Conservation (phyloP, 1,140 invertebrate species). For the Sesamia nonagrioides region DNA sequence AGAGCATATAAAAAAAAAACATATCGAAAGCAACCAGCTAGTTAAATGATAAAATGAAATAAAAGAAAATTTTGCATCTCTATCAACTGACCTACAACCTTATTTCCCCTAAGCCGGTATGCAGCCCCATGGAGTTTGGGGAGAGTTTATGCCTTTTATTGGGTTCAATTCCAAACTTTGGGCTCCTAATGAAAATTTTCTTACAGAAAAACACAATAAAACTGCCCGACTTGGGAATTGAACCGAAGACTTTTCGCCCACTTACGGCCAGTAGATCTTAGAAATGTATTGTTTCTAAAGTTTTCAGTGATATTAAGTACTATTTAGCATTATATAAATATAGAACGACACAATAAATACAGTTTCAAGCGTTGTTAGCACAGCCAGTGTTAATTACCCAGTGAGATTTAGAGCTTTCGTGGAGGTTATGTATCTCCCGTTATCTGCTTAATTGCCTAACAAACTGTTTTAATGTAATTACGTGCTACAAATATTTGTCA, state of each 20-base stretch:
- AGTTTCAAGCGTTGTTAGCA: slow-evolving; percentile 40
- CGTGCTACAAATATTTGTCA: slow-evolving; percentile 41
- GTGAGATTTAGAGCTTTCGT: slow-evolving; percentile 57
- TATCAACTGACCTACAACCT: too few species aligned
- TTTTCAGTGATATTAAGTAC: neutral
- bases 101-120: neutral
- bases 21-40: too few species aligned
- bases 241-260: neutral
- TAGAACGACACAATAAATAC: slow-evolving; percentile 27
- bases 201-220: neutral
- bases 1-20: too few species aligned
- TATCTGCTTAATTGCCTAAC: slow-evolving; percentile 57
- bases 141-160: neutral
- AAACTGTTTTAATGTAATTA: slow-evolving; percentile 45
- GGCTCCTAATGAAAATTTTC: slow-evolving; percentile 6
- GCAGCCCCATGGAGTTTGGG: neutral
- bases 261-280: neutral
- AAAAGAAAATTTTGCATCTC: too few species aligned
- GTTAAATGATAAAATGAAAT: too few species aligned
- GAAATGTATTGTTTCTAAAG: neutral
- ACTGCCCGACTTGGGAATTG: neutral
- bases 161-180: neutral
- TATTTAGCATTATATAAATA: neutral
- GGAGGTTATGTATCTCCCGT: slow-evolving; percentile 54
- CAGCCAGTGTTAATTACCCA: slow-evolving; percentile 56